A percentile compares a stretch with the other conserved stretches of the same genome.
Evolutionary conservation across 2,888 invertebrate species (phyloP).

Genomic region (Synanthedon myopaeformis): DNA sequence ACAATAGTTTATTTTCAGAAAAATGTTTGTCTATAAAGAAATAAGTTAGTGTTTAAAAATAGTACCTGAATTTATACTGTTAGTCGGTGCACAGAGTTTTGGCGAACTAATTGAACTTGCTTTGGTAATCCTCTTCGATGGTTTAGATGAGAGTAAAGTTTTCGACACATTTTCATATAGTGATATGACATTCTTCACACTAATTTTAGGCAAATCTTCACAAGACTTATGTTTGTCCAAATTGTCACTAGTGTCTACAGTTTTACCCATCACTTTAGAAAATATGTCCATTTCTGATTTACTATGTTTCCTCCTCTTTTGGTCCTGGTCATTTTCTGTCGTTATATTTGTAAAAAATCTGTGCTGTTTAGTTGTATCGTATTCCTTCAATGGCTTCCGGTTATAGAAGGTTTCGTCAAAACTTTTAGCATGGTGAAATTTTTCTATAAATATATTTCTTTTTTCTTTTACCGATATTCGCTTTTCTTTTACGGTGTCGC

Average conservation of each 20-base stretch:
- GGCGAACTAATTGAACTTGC: conserved; percentile 26
- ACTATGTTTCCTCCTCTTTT: conserved; percentile 24
- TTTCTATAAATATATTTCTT: conserved; percentile 25
- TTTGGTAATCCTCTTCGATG: conserved; percentile 21
- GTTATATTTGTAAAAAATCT: conserved; percentile 14
- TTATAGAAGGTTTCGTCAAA: conserved; percentile 19
- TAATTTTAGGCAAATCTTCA: conserved; percentile 56
- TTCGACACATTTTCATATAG: conserved; percentile 54
- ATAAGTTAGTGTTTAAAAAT: conserved; percentile 2
- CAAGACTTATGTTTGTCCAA: conserved; percentile 55
- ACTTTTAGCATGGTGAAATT: conserved; percentile 23
- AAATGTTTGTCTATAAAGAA: background rate
- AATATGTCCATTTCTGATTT: conserved; percentile 65
- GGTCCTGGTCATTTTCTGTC: conserved; percentile 17
- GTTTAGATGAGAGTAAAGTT: conserved; percentile 22
- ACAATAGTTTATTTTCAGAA: too few species aligned
- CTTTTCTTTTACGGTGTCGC: background rate
- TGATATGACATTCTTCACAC: conserved; percentile 54
- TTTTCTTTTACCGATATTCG: conserved; percentile 21
- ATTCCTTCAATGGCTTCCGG: conserved; percentile 13
- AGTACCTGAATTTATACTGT: conserved; percentile 45
- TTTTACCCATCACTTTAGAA: conserved; percentile 32
- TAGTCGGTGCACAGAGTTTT: conserved; percentile 19
- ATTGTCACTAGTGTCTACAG: conserved; percentile 21
- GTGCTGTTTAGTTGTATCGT: conserved; percentile 8